Evolutionary conservation across 2,797 vertebrate species (phyloP), one percentile per base, ranked within the genome.

Genomic region (Babyrousa celebensis): DNA sequence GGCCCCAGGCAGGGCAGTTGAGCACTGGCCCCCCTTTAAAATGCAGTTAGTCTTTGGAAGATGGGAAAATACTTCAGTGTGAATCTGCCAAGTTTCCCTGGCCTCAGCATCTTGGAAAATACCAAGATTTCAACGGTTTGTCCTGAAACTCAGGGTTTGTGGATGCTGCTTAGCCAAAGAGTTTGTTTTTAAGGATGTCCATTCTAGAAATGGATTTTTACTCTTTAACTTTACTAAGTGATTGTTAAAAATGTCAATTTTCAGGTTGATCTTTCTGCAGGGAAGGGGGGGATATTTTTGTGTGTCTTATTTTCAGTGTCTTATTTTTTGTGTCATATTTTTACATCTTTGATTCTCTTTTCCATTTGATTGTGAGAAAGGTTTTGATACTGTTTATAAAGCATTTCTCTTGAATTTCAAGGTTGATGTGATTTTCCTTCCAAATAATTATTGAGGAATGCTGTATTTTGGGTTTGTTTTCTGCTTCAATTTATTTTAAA

Each of bases 371-470:
- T 52, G 36, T 75, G 83, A 93, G 77, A 63, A 78, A 89, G n/a
- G 48, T 11, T 77, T 95, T 89, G 27, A 90, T 95, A 52, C 80
- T 80, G 85, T 89, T 93, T 95, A 27, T 14, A 63, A 91, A 92
- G 71, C 23, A 32, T 93, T 92, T 85, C 77, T 40, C 79, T 96
- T 83, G 43, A 87, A 85, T 97, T 97, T 86, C 78, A 93, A 67
- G 75, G 65, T 92, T 27, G 56, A 40, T 60, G 67, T 89, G 60
- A 85, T 84, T 92, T 94, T 93, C 63, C 89, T 96, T 95, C 48
- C 74, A 86, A 68, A 63, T 89, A 82, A 75, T 96, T 96, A 95
- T 85, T 97, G 70, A 93, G 86, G 92, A 91, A 96, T 91, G 87
- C 23, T 86, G 36, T 85, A 77, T 92, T 84, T 94, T 95, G 86